Percentiles rank a stretch among this genome's conserved stretches.
Conservation (phyloP, 2,888 invertebrate genomes). For the Cheilosia scutellata region DNA sequence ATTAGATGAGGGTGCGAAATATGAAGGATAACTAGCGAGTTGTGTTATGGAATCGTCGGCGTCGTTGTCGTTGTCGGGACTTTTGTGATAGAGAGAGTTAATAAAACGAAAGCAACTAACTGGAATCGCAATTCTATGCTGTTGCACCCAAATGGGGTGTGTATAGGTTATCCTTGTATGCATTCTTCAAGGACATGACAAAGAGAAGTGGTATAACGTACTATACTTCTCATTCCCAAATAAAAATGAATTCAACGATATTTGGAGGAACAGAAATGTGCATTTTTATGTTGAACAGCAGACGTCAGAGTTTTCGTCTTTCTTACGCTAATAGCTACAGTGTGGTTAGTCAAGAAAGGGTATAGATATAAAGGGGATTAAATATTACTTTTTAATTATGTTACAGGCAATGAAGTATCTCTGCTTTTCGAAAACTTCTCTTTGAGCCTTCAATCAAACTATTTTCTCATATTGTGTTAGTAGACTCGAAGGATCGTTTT, state of each 20-base stretch:
- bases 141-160: background rate
- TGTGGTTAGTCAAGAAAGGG: background rate
- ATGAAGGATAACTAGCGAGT: constrained; percentile 55
- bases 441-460: too few relatives aligned
- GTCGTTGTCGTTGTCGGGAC: constrained; percentile 7
- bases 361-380: too few relatives aligned
- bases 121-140: constrained; percentile 23
- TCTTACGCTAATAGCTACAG: background rate
- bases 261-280: constrained; percentile 33
- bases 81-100: constrained; percentile 18
- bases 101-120: constrained; percentile 36
- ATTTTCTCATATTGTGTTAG: too few relatives aligned
- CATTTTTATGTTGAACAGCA: constrained; percentile 32
- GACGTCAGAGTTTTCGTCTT: constrained; percentile 36
- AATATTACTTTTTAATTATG: too few relatives aligned
- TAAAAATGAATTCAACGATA: constrained; percentile 35
- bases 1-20: constrained; percentile 61
- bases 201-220: background rate
- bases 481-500: too few relatives aligned
- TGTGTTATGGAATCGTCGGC: constrained; percentile 14
- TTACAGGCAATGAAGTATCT: too few relatives aligned
- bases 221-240: constrained; percentile 16
- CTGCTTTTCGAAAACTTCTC: too few relatives aligned
- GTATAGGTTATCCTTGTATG: constrained; percentile 45
- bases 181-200: constrained; percentile 44